A percentile compares a stretch with the other conserved stretches of the same genome.
These are phyloP conservation scores for Eupeodes luniger DNA, from an alignment of 2,888 invertebrate genomes.

Conservation along the genomic window DNA sequence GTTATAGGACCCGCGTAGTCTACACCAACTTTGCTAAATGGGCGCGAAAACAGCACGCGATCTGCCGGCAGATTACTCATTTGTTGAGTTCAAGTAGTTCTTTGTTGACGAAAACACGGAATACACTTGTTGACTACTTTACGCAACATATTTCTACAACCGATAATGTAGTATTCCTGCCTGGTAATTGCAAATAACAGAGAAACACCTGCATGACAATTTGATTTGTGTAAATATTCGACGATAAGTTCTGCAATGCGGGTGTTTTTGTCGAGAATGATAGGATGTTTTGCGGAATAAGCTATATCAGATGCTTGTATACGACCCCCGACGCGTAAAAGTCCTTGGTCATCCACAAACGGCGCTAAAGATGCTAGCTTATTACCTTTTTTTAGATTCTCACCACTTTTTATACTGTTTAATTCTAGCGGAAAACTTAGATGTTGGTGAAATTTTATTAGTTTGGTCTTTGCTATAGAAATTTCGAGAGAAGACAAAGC, in stretches of 20 bases:
- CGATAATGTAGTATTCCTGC: conserved; percentile 2
- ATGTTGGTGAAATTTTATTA: too few relatives aligned
- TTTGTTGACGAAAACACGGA: not conserved
- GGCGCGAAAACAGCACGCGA: not conserved
- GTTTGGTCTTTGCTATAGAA: too few relatives aligned
- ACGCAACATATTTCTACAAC: not conserved
- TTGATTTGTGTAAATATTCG: not conserved
- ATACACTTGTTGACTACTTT: conserved; percentile 11
- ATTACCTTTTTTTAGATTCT: not conserved
- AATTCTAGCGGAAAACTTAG: too few relatives aligned
- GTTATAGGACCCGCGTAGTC: conserved; percentile 28
- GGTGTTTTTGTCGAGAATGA: conserved; percentile 12
- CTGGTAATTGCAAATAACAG: not conserved
- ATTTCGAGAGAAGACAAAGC: too few relatives aligned
- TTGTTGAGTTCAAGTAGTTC: not conserved
- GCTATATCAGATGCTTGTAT: conserved; percentile 2
- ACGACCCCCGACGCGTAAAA: conserved; percentile 15
- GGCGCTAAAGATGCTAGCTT: not conserved
- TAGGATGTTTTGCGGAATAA: not conserved
- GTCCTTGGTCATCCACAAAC: conserved; percentile 3
- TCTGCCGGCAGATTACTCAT: conserved; percentile 11
- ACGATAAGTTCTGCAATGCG: not conserved
- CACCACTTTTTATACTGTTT: not conserved
- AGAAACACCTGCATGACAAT: not conserved
- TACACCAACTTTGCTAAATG: not conserved